A percentile compares a stretch with the other conserved stretches of the same genome.
phyloP scores from a whole-genome alignment of 2,888 invertebrate species.

The Eupeodes latifasciatus region DNA sequence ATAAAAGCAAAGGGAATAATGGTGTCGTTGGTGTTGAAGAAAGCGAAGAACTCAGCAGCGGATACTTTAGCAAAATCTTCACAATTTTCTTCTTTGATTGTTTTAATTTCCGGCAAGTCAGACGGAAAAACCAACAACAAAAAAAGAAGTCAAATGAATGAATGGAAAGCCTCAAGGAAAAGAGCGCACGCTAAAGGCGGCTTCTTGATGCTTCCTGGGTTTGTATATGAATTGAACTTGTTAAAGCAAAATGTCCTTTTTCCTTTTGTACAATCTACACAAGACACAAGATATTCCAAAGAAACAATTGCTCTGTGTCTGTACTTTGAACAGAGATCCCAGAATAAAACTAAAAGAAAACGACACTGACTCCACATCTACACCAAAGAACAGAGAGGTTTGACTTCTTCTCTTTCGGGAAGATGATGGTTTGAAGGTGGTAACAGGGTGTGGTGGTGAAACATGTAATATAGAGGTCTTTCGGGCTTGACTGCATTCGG shows the following conservation, averaged over 20 bases:
- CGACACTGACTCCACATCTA: slow-evolving; percentile 22
- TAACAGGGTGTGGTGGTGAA: slow-evolving; percentile 10
- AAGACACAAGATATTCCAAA: slow-evolving; percentile 49
- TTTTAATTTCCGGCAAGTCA: slow-evolving; percentile 75
- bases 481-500: slow-evolving; percentile 63
- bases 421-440: slow-evolving; percentile 37
- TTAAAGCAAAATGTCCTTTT: slow-evolving; percentile 40
- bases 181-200: slow-evolving; percentile 16
- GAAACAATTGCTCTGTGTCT: slow-evolving; percentile 73
- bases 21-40: slow-evolving; percentile 1
- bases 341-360: slow-evolving; percentile 45
- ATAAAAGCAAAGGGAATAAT: not conserved
- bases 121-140: slow-evolving; percentile 60
- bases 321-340: slow-evolving; percentile 50
- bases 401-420: slow-evolving; percentile 29
- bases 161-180: not conserved
- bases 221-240: slow-evolving; percentile 1
- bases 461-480: not conserved
- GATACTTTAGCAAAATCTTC: slow-evolving; percentile 73
- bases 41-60: slow-evolving; percentile 44
- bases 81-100: slow-evolving; percentile 75
- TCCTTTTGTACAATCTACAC: not conserved
- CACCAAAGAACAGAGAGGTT: slow-evolving; percentile 19
- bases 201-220: not conserved
- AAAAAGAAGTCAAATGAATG: slow-evolving; percentile 60